Evolutionary conservation across 2,113 vertebrate genomes (phyloP).

Genomic region (Poeciliopsis turrubarensis): DNA sequence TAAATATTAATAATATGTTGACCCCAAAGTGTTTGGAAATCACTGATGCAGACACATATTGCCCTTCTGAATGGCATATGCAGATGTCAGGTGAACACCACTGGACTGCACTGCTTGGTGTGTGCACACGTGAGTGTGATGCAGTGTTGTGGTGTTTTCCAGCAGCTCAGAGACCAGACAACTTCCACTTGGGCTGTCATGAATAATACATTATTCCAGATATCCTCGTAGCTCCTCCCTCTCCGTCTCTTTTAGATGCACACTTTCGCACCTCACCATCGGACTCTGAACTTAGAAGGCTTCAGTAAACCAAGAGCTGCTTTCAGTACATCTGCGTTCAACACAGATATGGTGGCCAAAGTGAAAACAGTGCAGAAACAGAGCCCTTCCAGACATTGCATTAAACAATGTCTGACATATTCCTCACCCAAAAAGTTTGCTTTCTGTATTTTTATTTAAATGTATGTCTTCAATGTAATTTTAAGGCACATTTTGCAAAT

Average conservation of each 20-base stretch:
- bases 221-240: constrained; percentile 53
- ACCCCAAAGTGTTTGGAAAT: constrained; percentile 82
- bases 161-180: constrained; percentile 64
- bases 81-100: constrained; percentile 82
- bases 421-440: too few species aligned
- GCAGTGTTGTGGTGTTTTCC: constrained; percentile 53
- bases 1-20: constrained; percentile 83
- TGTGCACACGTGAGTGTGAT: constrained; percentile 31
- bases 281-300: constrained; percentile 20
- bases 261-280: constrained; percentile 4
- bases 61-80: constrained; percentile 82
- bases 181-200: constrained; percentile 76
- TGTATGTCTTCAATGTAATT: neutral
- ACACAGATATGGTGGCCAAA: neutral
- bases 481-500: neutral
- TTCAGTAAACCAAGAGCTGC: constrained; percentile 41
- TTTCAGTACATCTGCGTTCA: neutral
- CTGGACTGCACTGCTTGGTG: constrained; percentile 56
- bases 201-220: constrained; percentile 79
- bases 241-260: constrained; percentile 1
- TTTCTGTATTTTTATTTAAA: neutral
- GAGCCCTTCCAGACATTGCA: neutral
- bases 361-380: neutral
- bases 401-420: neutral
- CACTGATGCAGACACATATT: constrained; percentile 80